Conservation (phyloP, 2,113 vertebrate genomes). For the Trogon surrucura region DNA sequence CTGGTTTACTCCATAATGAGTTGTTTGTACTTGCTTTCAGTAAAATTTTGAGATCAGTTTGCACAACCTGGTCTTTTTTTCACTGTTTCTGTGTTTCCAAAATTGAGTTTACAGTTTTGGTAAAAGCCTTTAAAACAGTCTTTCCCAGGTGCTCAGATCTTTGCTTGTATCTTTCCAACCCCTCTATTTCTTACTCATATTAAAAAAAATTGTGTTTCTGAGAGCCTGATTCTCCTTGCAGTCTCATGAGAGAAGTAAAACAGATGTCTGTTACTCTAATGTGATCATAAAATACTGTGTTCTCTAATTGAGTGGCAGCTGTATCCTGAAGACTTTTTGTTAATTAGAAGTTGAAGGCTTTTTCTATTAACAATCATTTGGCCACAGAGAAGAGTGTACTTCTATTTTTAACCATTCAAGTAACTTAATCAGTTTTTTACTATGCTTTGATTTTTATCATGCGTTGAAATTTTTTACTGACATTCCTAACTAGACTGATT, state of each 20-base stretch:
- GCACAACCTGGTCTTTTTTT: background rate
- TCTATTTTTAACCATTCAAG: background rate
- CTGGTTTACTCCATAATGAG: background rate
- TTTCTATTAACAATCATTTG: slow-evolving; percentile 35
- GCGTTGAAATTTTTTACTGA: background rate
- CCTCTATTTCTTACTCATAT: slow-evolving; percentile 42
- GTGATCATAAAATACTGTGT: slow-evolving; percentile 58
- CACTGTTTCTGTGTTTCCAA: background rate
- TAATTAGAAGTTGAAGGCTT: slow-evolving; percentile 60
- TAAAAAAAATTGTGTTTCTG: slow-evolving; percentile 47
- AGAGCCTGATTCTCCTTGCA: slow-evolving; percentile 42
- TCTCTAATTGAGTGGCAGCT: slow-evolving; percentile 67
- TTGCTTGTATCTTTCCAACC: slow-evolving; percentile 33
- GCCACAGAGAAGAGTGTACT: background rate
- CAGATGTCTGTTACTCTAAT: slow-evolving; percentile 63
- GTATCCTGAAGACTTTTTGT: slow-evolving; percentile 69
- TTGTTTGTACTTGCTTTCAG: background rate
- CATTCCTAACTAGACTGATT: background rate
- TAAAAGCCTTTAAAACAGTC: background rate
- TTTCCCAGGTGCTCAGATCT: background rate
- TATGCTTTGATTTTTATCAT: background rate
- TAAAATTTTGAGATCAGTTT: background rate
- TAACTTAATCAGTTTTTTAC: background rate
- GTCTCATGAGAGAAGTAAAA: slow-evolving; percentile 4
- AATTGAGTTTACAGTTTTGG: background rate